A percentile compares a stretch with the other conserved stretches of the same genome.
phyloP scores from a whole-genome alignment of 2,113 vertebrate genomes.

The Myiagra hebetior region DNA sequence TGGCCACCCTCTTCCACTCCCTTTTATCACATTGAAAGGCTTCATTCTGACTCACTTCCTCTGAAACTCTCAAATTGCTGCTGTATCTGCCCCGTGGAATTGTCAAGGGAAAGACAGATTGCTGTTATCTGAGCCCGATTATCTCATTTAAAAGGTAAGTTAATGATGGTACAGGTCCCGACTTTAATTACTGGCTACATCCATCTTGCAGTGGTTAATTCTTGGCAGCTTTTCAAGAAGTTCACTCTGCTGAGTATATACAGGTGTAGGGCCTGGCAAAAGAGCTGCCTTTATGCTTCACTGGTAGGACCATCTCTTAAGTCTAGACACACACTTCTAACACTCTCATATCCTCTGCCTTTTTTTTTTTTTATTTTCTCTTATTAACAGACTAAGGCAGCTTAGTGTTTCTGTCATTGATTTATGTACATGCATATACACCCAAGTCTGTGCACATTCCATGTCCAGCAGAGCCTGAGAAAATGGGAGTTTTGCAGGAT shows the following conservation, averaged over 20 bases:
- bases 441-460: not conserved
- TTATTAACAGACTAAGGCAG: not conserved
- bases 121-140: not conserved
- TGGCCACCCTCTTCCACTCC: not conserved
- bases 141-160: slow-evolving; percentile 21
- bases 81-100: slow-evolving; percentile 43
- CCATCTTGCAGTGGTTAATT: not conserved
- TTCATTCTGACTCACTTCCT: slow-evolving; percentile 12
- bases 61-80: slow-evolving; percentile 31
- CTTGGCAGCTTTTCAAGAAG: slow-evolving; percentile 15
- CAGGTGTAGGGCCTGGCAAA: not conserved
- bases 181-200: slow-evolving; percentile 37
- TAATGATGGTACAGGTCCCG: slow-evolving; percentile 16
- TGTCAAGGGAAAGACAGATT: slow-evolving; percentile 16
- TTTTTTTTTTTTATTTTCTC: slow-evolving; percentile 23
- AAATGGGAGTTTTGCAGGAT: not conserved
- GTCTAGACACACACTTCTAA: not conserved
- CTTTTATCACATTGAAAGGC: not conserved
- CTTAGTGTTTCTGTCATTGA: not conserved
- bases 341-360: not conserved
- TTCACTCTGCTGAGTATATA: not conserved
- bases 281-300: not conserved
- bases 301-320: not conserved
- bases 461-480: slow-evolving; percentile 20
- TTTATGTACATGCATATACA: not conserved